Percentiles rank a stretch among this genome's conserved stretches.
phyloP scores from a whole-genome alignment of 2,113 vertebrate species.

The Crypturellus undulatus region DNA sequence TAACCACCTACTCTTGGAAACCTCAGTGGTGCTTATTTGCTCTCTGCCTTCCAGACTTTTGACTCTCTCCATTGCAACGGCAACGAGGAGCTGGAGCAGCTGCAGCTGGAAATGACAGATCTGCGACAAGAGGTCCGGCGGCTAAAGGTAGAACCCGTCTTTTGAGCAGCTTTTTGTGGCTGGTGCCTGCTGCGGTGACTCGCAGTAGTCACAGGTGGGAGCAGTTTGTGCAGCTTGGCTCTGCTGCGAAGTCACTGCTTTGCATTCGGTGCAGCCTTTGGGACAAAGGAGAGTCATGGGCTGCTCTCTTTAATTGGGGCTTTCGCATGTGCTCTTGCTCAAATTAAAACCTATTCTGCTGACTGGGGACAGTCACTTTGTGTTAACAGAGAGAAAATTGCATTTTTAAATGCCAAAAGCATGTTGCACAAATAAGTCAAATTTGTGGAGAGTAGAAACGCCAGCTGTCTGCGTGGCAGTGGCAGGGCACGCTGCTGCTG shows the following conservation, averaged over 20 bases:
- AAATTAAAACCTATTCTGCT: not conserved
- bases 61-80: constrained; percentile 83
- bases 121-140: constrained; percentile 85
- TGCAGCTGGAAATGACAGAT: constrained; percentile 84
- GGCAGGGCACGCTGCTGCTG: not conserved
- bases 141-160: constrained; percentile 80
- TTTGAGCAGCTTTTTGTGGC: not conserved
- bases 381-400: not conserved
- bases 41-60: constrained; percentile 75
- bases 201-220: accelerated
- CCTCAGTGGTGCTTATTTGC: accelerated
- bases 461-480: not conserved
- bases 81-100: constrained; percentile 85
- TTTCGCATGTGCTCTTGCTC: not conserved
- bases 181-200: not conserved
- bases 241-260: not conserved
- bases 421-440: not conserved
- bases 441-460: not conserved
- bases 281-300: not conserved
- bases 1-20: not conserved
- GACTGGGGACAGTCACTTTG: not conserved
- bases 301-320: not conserved
- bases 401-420: not conserved
- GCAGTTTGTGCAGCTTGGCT: not conserved
- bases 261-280: not conserved